Conservation (phyloP, 2,888 invertebrate species). For the Stratiomys singularior region DNA sequence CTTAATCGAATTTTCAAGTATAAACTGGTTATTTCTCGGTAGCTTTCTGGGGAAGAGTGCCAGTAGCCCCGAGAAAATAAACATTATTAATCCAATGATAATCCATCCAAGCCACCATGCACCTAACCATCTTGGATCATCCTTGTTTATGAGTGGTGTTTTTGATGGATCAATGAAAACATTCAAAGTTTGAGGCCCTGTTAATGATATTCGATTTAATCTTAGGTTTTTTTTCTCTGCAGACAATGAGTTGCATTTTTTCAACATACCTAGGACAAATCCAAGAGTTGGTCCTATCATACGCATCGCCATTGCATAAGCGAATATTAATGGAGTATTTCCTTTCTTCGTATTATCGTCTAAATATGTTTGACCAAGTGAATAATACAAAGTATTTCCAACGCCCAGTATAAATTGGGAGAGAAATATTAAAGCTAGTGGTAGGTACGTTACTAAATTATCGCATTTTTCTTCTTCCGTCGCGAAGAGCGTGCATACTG, state of each 20-base stretch:
- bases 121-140: conserved; percentile 76
- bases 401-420: conserved; percentile 77
- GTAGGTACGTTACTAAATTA: conserved; percentile 66
- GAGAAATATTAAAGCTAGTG: conserved; percentile 71
- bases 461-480: conserved; percentile 65
- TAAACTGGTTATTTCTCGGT: conserved; percentile 55
- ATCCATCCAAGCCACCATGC: conserved; percentile 82
- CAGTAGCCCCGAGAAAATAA: conserved; percentile 71
- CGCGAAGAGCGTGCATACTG: neutral
- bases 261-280: conserved; percentile 67
- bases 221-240: too few species aligned
- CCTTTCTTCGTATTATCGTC: conserved; percentile 76
- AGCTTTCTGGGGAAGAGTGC: conserved; percentile 71
- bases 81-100: conserved; percentile 68
- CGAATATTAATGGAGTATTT: conserved; percentile 71
- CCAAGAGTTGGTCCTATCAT: conserved; percentile 70
- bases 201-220: neutral
- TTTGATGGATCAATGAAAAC: conserved; percentile 71
- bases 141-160: conserved; percentile 70
- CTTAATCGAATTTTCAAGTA: conserved; percentile 55
- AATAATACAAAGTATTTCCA: conserved; percentile 74
- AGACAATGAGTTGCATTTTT: neutral
- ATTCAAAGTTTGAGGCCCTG: conserved; percentile 59
- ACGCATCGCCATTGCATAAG: conserved; percentile 63
- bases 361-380: conserved; percentile 74